phyloP scores from a whole-genome alignment of 2,888 invertebrate genomes.

The Brachycybe producta region DNA sequence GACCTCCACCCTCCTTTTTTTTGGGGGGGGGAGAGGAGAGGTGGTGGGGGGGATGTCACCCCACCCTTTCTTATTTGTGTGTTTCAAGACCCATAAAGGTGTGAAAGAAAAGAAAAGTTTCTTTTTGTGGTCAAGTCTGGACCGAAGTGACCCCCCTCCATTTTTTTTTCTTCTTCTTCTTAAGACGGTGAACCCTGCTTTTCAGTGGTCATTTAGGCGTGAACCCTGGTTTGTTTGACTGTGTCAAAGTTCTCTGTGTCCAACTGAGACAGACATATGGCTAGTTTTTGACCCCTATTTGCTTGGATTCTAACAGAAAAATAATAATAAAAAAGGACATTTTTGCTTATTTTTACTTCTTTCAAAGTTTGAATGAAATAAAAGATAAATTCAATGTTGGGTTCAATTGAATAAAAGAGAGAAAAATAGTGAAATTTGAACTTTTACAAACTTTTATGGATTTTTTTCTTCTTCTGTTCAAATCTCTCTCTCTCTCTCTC shows the following conservation, averaged over 20 bases:
- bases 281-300: conserved; percentile 1
- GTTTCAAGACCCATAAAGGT: conserved; percentile 4
- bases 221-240: conserved; percentile 8
- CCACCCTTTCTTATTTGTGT: too few species aligned
- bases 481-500: too few species aligned
- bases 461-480: too few species aligned
- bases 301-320: neutral
- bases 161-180: too few species aligned
- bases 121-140: conserved; percentile 7
- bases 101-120: conserved; percentile 2
- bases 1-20: conserved; percentile 2
- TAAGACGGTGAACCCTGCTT: conserved; percentile 1
- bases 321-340: conserved; percentile 1
- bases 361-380: too few species aligned
- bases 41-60: too few species aligned
- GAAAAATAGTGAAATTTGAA: too few species aligned
- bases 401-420: too few species aligned
- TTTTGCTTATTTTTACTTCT: too few species aligned
- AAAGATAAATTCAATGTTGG: too few species aligned
- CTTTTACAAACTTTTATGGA: too few species aligned
- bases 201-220: conserved; percentile 12
- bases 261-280: conserved; percentile 5
- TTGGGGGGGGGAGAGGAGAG: too few species aligned
- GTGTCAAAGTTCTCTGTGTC: conserved; percentile 3
- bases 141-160: conserved; percentile 3